phyloP scores from a whole-genome alignment of 2,113 vertebrate genomes.

The Leptobrachium leishanense region DNA sequence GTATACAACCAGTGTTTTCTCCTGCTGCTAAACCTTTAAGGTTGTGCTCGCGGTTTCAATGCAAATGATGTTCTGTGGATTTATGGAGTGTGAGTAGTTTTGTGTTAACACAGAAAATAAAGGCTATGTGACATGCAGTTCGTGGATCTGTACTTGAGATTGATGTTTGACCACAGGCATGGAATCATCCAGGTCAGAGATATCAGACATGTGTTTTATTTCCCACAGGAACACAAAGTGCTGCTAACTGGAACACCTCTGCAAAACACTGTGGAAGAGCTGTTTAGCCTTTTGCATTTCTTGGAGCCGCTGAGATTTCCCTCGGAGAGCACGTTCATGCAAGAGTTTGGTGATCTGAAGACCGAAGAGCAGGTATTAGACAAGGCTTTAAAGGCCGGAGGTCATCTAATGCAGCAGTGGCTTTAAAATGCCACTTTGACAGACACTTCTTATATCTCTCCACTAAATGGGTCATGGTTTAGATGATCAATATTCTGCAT shows the following conservation, averaged over 20 bases:
- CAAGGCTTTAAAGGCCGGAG: background rate
- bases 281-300: conserved; percentile 96
- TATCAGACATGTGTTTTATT: background rate
- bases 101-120: background rate
- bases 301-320: conserved; percentile 90
- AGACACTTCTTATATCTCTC: too few species aligned
- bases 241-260: conserved; percentile 94
- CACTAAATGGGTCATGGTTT: too few species aligned
- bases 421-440: too few species aligned
- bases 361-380: conserved; percentile 89
- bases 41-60: too few species aligned
- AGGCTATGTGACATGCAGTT: background rate
- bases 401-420: too few species aligned
- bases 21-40: too few species aligned
- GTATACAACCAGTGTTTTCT: too few species aligned
- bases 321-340: conserved; percentile 94
- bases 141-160: too few species aligned
- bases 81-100: too few species aligned
- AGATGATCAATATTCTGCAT: too few species aligned
- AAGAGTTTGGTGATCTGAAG: conserved; percentile 96
- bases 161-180: background rate
- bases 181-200: background rate
- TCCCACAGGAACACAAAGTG: conserved; percentile 89
- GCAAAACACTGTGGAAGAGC: conserved; percentile 96
- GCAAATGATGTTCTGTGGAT: too few species aligned